Conservation (phyloP, 2,113 vertebrate genomes). For the Himantopus leucocephalus region DNA sequence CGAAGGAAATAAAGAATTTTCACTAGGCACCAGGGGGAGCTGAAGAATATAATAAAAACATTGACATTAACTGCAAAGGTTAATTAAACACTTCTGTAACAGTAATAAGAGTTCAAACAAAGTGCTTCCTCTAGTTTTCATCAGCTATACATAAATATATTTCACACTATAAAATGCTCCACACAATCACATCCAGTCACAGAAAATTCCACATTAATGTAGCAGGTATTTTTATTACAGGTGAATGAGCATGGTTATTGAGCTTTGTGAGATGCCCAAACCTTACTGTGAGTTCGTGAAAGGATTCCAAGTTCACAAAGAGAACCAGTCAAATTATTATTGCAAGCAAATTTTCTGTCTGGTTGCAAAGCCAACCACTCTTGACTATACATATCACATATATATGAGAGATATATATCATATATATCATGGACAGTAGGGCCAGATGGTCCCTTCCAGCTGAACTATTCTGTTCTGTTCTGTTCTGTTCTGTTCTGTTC, state of each 20-base stretch:
- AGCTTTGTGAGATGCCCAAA: not conserved
- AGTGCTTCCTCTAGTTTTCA: not conserved
- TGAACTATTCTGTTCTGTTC: not conserved
- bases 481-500: rapidly evolving
- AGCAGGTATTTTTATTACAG: not conserved
- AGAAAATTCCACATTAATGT: not conserved
- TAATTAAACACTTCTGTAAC: conserved; percentile 36
- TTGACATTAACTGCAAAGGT: conserved; percentile 17
- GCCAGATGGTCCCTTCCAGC: not conserved
- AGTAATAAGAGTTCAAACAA: conserved; percentile 6
- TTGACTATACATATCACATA: not conserved
- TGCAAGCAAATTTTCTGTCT: not conserved
- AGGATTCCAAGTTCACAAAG: not conserved
- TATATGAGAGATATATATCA: not conserved
- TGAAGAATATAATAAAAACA: conserved; percentile 26
- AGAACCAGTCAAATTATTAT: not conserved
- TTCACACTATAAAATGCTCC: not conserved
- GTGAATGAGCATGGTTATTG: not conserved
- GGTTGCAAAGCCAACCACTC: not conserved
- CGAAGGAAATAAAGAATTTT: not conserved
- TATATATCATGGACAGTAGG: not conserved
- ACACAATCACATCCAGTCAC: not conserved
- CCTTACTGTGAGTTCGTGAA: not conserved
- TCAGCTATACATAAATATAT: not conserved
- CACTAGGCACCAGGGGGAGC: not conserved